Evolutionary conservation across 1,140 invertebrate genomes (phyloP).

Genomic region (Camponotus vicinus): DNA sequence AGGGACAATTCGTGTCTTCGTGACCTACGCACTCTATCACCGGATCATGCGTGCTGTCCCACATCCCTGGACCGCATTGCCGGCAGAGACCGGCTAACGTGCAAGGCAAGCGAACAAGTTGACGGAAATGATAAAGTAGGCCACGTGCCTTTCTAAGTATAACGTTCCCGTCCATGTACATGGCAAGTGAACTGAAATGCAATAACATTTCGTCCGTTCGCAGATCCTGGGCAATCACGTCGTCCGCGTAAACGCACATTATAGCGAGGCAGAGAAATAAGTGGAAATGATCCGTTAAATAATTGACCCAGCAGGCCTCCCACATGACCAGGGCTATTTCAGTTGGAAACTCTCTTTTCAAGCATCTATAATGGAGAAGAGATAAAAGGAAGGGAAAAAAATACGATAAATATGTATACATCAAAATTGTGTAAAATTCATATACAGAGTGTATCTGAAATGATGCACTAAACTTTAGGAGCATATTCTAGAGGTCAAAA

Average conservation of each 20-base stretch:
- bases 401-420: neutral
- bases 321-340: constrained; percentile 95
- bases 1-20: constrained; percentile 79
- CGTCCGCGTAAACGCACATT: constrained; percentile 96
- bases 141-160: constrained; percentile 97
- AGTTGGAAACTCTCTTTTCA: constrained; percentile 96
- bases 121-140: constrained; percentile 95
- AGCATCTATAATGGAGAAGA: constrained; percentile 88
- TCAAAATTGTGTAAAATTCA: neutral
- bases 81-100: constrained; percentile 95
- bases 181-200: constrained; percentile 97
- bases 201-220: constrained; percentile 97
- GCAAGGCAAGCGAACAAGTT: constrained; percentile 94
- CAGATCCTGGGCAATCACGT: constrained; percentile 95
- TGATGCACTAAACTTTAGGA: no score
- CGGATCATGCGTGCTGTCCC: constrained; percentile 95
- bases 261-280: constrained; percentile 96
- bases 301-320: constrained; percentile 98
- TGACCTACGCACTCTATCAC: constrained; percentile 90
- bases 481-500: no score
- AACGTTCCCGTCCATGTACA: constrained; percentile 97
- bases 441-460: neutral
- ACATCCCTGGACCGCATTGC: constrained; percentile 95
- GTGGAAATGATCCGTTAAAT: constrained; percentile 97
- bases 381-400: neutral